A percentile compares a stretch with the other conserved stretches of the same genome.
Evolutionary conservation across 1,140 invertebrate species (phyloP).

Genomic region (Sinella curviseta): DNA sequence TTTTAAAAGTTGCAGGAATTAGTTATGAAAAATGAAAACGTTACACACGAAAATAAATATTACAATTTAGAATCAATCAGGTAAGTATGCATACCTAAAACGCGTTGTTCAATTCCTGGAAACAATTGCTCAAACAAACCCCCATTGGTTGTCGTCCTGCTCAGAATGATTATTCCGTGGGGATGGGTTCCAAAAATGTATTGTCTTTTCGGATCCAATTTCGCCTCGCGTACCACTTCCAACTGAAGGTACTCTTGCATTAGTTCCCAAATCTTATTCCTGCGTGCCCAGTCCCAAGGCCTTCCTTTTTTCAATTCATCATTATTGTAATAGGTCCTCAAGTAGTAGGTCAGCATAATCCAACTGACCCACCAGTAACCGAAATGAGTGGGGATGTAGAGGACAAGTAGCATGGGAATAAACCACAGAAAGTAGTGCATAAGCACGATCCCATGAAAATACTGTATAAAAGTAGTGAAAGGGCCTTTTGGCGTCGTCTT

Average conservation of each 20-base stretch:
- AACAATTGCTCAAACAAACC: constrained; percentile 1
- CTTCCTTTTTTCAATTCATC: constrained; percentile 1
- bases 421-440: constrained; percentile 14
- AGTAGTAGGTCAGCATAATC: background rate
- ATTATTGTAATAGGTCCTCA: background rate
- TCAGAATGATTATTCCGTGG: constrained; percentile 14
- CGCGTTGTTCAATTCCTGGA: constrained; percentile 10
- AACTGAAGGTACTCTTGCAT: background rate
- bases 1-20: too few relatives aligned
- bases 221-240: background rate
- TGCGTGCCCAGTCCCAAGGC: background rate
- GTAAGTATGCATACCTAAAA: background rate
- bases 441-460: background rate
- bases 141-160: constrained; percentile 4
- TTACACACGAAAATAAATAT: too few relatives aligned
- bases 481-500: background rate
- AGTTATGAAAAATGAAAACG: too few relatives aligned
- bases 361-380: background rate
- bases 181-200: constrained; percentile 22
- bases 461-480: background rate
- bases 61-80: too few relatives aligned
- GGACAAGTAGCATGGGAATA: background rate
- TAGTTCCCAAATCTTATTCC: background rate
- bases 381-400: background rate
- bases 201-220: constrained; percentile 13